phyloP scores from a whole-genome alignment of 2,113 vertebrate species.

The Phrynosoma blainvillii region DNA sequence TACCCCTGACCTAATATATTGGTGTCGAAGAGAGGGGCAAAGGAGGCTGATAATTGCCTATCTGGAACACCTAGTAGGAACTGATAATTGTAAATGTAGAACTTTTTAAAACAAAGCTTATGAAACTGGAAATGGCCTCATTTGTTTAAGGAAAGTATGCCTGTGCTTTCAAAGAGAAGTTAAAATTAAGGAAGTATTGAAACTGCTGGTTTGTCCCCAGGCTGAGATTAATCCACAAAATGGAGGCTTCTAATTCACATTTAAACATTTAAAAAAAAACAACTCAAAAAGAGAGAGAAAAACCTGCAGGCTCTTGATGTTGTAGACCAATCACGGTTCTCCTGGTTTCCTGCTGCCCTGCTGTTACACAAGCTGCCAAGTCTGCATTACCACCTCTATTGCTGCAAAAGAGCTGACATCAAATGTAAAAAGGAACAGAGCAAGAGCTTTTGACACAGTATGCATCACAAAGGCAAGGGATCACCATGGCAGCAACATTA shows the following conservation, averaged over 20 bases:
- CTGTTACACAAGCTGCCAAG: conserved; percentile 56
- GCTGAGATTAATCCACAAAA: conserved; percentile 8
- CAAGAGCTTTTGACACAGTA: conserved; percentile 52
- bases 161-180: accelerated
- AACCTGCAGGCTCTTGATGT: conserved; percentile 3
- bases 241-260: neutral
- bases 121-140: neutral
- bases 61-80: neutral
- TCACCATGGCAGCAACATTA: conserved; percentile 70
- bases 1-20: too few species aligned
- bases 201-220: conserved; percentile 15
- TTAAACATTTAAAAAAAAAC: neutral
- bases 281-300: neutral
- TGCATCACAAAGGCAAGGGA: conserved; percentile 57
- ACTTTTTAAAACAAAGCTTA: neutral
- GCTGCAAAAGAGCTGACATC: conserved; percentile 43
- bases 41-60: conserved; percentile 1
- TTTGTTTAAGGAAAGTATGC: neutral
- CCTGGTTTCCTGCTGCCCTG: conserved; percentile 50
- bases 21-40: too few species aligned
- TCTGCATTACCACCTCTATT: conserved; percentile 37
- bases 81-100: neutral
- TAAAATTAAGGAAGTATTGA: neutral
- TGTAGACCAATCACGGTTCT: conserved; percentile 31
- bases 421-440: conserved; percentile 42